These are phyloP conservation scores for Merodon equestris DNA, from an alignment of 2,888 invertebrate species.

Conservation along the genomic window DNA sequence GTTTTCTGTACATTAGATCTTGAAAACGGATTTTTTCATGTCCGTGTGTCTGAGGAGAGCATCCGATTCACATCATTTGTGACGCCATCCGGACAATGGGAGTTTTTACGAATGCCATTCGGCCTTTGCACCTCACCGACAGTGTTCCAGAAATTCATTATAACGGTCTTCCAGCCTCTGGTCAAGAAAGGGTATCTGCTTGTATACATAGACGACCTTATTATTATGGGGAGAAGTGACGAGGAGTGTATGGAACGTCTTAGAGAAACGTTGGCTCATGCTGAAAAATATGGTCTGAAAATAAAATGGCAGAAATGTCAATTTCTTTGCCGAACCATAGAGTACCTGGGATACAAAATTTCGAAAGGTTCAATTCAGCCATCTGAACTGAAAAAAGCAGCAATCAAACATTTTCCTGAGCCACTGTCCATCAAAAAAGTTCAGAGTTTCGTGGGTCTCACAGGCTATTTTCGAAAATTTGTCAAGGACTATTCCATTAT, in stretches of 20 bases:
- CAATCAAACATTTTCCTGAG: slow-evolving; percentile 64
- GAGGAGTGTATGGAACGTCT: slow-evolving; percentile 1
- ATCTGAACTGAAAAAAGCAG: slow-evolving; percentile 70
- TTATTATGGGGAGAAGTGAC: slow-evolving; percentile 53
- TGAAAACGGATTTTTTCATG: slow-evolving; percentile 73
- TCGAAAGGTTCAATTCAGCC: slow-evolving; percentile 64
- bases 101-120: slow-evolving; percentile 74
- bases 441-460: slow-evolving; percentile 35
- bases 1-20: slow-evolving; percentile 71
- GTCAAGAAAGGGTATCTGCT: slow-evolving; percentile 1
- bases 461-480: slow-evolving; percentile 12
- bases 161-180: slow-evolving; percentile 28
- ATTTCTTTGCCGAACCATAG: not conserved
- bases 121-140: slow-evolving; percentile 72
- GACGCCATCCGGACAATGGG: slow-evolving; percentile 70
- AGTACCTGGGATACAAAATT: not conserved
- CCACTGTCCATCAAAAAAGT: slow-evolving; percentile 21
- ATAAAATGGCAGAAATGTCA: not conserved
- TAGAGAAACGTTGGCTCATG: not conserved
- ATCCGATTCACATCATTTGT: slow-evolving; percentile 71
- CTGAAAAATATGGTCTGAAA: not conserved
- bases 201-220: slow-evolving; percentile 69
- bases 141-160: slow-evolving; percentile 69
- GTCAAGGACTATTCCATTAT: not conserved
- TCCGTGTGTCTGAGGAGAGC: slow-evolving; percentile 69